Conservation (phyloP, 2,888 invertebrate genomes). For the Leucania comma region DNA sequence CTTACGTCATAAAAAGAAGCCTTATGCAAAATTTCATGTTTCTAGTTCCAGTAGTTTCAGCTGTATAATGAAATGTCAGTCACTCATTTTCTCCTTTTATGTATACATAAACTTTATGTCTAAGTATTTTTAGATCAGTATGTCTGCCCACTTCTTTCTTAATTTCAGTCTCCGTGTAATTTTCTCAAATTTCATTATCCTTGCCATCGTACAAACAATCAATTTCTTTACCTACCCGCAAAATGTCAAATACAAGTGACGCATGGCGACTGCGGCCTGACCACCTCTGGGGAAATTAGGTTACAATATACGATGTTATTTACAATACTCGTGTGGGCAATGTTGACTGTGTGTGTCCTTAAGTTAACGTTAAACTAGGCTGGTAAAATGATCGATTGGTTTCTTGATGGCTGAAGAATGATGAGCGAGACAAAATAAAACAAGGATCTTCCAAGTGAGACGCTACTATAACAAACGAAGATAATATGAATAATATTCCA, state of each 20-base stretch:
- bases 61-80: no score
- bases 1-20: no score
- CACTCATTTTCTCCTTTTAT: no score
- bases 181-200: not conserved
- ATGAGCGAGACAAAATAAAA: slow-evolving; percentile 3
- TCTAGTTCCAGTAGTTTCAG: no score
- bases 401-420: slow-evolving; percentile 9
- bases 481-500: no score
- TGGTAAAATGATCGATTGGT: slow-evolving; percentile 24
- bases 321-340: slow-evolving; percentile 28
- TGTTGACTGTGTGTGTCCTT: slow-evolving; percentile 2
- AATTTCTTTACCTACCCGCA: slow-evolving; percentile 26
- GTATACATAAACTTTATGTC: no score
- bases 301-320: slow-evolving; percentile 46
- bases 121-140: not conserved
- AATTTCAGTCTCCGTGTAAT: not conserved
- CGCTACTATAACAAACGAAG: not conserved
- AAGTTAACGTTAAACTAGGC: slow-evolving; percentile 8
- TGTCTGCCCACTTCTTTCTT: not conserved
- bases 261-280: slow-evolving; percentile 9
- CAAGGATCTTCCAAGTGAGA: slow-evolving; percentile 2
- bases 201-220: slow-evolving; percentile 14
- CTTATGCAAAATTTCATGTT: no score
- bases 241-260: slow-evolving; percentile 40
- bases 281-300: slow-evolving; percentile 53